Evolutionary conservation across 2,113 vertebrate genomes (phyloP).

Genomic region (Falco punctatus): DNA sequence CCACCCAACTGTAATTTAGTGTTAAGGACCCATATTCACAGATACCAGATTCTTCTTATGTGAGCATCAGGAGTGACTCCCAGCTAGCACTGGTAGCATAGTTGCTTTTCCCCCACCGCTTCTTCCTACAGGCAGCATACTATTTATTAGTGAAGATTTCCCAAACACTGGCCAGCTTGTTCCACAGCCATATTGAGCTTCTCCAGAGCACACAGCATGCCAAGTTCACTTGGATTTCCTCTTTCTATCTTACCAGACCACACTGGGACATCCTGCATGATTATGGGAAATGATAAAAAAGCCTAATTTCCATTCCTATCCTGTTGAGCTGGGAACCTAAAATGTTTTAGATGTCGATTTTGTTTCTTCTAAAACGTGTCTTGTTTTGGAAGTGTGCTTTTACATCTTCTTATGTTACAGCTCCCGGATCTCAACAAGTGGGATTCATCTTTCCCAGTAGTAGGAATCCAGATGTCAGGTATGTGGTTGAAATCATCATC

Average conservation of each 20-base stretch:
- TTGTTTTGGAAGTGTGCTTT: not conserved
- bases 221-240: not conserved
- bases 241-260: not conserved
- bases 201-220: not conserved
- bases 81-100: rapidly evolving
- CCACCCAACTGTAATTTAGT: not conserved
- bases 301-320: not conserved
- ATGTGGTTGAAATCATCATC: not conserved
- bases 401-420: not conserved
- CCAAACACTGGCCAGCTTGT: not conserved
- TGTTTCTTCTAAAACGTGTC: not conserved
- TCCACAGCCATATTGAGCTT: not conserved
- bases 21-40: not conserved
- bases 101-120: not conserved
- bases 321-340: not conserved
- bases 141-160: not conserved
- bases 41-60: not conserved
- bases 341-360: not conserved
- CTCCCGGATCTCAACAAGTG: not conserved
- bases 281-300: not conserved
- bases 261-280: not conserved
- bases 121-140: not conserved
- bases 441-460: not conserved
- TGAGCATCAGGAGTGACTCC: not conserved
- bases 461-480: not conserved